Conservation (phyloP, 2,888 invertebrate genomes). For the Chloroclystis v-ata region DNA sequence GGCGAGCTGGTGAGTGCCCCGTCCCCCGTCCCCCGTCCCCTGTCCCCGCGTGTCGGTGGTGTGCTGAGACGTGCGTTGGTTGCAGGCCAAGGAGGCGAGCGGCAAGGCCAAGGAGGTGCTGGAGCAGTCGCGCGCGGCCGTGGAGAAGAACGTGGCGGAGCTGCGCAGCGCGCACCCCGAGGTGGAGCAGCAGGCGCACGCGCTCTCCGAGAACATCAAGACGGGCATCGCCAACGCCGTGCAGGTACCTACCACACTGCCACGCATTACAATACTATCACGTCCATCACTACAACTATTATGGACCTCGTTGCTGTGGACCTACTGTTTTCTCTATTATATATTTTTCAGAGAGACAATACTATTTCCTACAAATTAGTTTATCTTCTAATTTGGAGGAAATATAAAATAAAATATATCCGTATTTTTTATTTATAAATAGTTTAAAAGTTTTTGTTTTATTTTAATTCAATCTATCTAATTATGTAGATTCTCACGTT, state of each 20-base stretch:
- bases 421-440: too few species aligned
- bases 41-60: background rate
- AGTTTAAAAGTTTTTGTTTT: too few species aligned
- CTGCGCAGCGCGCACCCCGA: constrained; percentile 64
- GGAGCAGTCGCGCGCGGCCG: constrained; percentile 46
- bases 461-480: too few species aligned
- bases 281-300: background rate
- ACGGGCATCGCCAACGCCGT: constrained; percentile 50
- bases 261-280: background rate
- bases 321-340: too few species aligned
- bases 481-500: too few species aligned
- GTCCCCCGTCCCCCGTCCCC: too few species aligned
- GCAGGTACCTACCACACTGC: constrained; percentile 35
- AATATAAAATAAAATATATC: too few species aligned
- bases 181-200: constrained; percentile 55
- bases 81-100: constrained; percentile 55
- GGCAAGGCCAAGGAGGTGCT: constrained; percentile 63
- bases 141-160: constrained; percentile 52
- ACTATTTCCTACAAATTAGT: too few species aligned
- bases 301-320: too few species aligned
- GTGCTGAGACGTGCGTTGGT: constrained; percentile 7
- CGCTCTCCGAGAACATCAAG: constrained; percentile 47
- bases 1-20: background rate
- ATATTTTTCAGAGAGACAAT: too few species aligned
- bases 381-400: too few species aligned